Conservation (phyloP, 2,888 invertebrate species). For the Mythimna impura region DNA sequence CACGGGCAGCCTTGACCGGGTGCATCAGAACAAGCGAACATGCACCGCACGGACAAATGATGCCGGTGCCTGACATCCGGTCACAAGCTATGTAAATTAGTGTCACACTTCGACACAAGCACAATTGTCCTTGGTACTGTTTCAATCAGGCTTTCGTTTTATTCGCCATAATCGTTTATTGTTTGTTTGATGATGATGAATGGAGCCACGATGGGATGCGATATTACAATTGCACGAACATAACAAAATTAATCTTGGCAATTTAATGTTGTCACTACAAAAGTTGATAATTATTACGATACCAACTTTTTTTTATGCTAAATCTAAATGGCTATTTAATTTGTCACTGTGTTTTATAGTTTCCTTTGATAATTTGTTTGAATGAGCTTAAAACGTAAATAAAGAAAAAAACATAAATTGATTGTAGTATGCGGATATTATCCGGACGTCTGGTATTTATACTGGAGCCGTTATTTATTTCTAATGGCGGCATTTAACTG, state of each 20-base stretch:
- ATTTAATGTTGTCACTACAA: not conserved
- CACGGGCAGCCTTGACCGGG: slow-evolving; percentile 68
- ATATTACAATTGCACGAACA: not conserved
- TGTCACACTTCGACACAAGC: slow-evolving; percentile 76
- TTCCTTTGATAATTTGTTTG: slow-evolving; percentile 22
- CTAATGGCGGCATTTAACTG: slow-evolving; percentile 29
- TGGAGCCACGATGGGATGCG: not conserved
- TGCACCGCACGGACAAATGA: slow-evolving; percentile 79
- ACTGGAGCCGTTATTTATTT: slow-evolving; percentile 38
- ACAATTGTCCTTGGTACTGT: slow-evolving; percentile 79
- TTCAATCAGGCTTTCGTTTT: slow-evolving; percentile 62
- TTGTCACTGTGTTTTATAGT: slow-evolving; percentile 12
- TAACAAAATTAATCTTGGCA: not conserved
- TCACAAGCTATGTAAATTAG: slow-evolving; percentile 84
- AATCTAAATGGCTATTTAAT: slow-evolving; percentile 9
- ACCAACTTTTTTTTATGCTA: not conserved
- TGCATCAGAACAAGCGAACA: slow-evolving; percentile 67
- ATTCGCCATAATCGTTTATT: slow-evolving; percentile 44
- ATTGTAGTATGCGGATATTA: slow-evolving; percentile 44
- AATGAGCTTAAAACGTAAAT: slow-evolving; percentile 7
- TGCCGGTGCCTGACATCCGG: slow-evolving; percentile 84
- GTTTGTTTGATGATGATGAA: not conserved
- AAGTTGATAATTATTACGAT: not conserved
- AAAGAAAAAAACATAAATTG: slow-evolving; percentile 8
- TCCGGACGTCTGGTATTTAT: slow-evolving; percentile 34